A percentile compares a stretch with the other conserved stretches of the same genome.
phyloP scores from a whole-genome alignment of 1,140 invertebrate species.

The Hermetia illucens region DNA sequence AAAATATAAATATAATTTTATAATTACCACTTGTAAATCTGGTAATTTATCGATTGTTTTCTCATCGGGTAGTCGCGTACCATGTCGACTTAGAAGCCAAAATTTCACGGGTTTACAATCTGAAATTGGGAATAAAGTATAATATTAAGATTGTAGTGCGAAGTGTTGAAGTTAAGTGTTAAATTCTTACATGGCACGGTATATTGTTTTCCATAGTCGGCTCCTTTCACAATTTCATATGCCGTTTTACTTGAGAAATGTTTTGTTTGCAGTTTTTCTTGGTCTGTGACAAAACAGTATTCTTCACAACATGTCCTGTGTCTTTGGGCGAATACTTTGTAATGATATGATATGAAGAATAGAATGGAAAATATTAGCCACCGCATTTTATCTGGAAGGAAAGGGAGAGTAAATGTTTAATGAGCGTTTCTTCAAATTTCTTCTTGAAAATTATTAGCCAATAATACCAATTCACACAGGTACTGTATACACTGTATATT shows the following conservation, averaged over 20 bases:
- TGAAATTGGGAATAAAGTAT: too few species aligned
- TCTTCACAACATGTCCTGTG: constrained; percentile 34
- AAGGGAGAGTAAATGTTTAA: too few species aligned
- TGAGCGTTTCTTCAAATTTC: too few species aligned
- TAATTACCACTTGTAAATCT: constrained; percentile 32
- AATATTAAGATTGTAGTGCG: constrained; percentile 2
- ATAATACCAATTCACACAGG: too few species aligned
- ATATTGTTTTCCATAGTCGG: constrained; percentile 32
- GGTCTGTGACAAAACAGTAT: constrained; percentile 41
- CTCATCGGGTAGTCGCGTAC: constrained; percentile 41
- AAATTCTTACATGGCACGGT: constrained; percentile 37
- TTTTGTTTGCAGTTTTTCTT: constrained; percentile 37
- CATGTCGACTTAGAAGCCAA: constrained; percentile 47
- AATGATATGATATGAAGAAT: too few species aligned
- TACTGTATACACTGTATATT: too few species aligned
- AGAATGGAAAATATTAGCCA: too few species aligned
- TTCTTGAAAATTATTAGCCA: too few species aligned
- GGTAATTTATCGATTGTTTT: constrained; percentile 35
- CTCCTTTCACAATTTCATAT: constrained; percentile 42
- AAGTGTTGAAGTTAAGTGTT: too few species aligned
- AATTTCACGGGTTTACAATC: constrained; percentile 45
- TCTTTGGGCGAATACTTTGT: too few species aligned
- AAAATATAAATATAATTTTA: too few species aligned
- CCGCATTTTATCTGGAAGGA: too few species aligned
- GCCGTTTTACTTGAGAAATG: constrained; percentile 49